Base-by-base conservation (phyloP, 2,888 invertebrate species). In the Ophion obscuratus region DNA sequence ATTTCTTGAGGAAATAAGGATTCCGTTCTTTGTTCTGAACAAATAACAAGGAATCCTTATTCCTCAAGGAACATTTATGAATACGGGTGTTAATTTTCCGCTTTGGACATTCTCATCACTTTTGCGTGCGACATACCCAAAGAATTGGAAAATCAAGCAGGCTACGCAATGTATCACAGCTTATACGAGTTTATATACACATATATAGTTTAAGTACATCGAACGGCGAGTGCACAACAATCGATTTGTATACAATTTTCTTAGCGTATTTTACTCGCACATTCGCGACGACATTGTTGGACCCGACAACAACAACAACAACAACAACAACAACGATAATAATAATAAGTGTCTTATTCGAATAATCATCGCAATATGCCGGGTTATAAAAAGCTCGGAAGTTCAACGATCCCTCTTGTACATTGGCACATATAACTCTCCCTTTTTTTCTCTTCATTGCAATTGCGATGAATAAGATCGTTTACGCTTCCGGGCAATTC, bases 191-290 rank as follows among this genome's bases (percentile, higher is more conserved):
- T 10, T 27, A 62, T 27, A 62, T 27, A 62, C 27, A 62, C 20
- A 27, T 62, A 62, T 62, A 62, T 27, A 62, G 10, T 62, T 20
- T 62, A 62, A 62, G 62, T 27, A 62, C 53, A 17, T 53, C 53
- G 53, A 53, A 53, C 53, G 17, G 17, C 53, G 53, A 53, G 11
- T 17, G 17, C 17, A 31, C 64, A n/a, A 17, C 20, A 53, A 74
- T 9, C 6, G 1, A 74, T 73, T 77, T 80, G 53, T 64, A 59
- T 71, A 73, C 24, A 77, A 81, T 81, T 77, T 61, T 59, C 14
- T 57, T 73, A 24, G 67, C 73, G 67, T 73, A 67, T 57, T 79
- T 31, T 36, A 31, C 70, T 36, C 27, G 36, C 27, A 11, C 40
- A 75, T 57, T 76, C 57, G 47, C 36, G 31, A 64, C 7, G n/a